Conservation (phyloP, 2,888 invertebrate genomes). For the Dicyrtomina minuta region DNA sequence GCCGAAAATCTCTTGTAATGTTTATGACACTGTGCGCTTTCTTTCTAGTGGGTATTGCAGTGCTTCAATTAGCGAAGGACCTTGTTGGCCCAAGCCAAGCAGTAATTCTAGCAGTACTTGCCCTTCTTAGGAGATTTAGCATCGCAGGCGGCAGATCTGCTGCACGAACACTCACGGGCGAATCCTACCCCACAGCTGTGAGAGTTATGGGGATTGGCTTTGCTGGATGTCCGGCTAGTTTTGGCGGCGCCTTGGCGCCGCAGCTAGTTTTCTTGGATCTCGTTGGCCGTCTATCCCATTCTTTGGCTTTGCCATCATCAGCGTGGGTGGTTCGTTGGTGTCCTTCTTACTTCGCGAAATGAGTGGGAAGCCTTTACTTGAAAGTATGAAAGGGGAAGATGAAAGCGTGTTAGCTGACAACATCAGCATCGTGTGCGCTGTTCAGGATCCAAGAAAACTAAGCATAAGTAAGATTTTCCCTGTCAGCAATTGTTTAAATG, state of each 20-base stretch:
- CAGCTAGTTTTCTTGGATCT: constrained; percentile 11
- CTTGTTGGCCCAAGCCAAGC: neutral
- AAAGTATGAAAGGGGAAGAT: neutral
- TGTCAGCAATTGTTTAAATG: no score
- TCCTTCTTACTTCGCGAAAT: constrained; percentile 6
- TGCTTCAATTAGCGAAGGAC: constrained; percentile 24
- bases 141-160: constrained; percentile 13
- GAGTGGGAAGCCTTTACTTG: constrained; percentile 11
- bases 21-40: constrained; percentile 36
- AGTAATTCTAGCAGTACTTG: neutral
- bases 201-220: constrained; percentile 24
- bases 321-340: neutral
- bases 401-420: no score
- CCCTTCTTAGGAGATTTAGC: constrained; percentile 16
- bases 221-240: constrained; percentile 1
- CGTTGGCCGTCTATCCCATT: constrained; percentile 12
- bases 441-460: neutral
- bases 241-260: constrained; percentile 21
- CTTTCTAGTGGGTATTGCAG: constrained; percentile 34
- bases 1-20: constrained; percentile 39
- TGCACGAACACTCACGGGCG: constrained; percentile 17
- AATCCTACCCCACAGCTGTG: constrained; percentile 25
- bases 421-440: no score
- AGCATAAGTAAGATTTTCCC: neutral
- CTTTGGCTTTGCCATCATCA: constrained; percentile 8